Evolutionary conservation across 1,140 invertebrate genomes (phyloP).

Genomic region (Gryon sp.): DNA sequence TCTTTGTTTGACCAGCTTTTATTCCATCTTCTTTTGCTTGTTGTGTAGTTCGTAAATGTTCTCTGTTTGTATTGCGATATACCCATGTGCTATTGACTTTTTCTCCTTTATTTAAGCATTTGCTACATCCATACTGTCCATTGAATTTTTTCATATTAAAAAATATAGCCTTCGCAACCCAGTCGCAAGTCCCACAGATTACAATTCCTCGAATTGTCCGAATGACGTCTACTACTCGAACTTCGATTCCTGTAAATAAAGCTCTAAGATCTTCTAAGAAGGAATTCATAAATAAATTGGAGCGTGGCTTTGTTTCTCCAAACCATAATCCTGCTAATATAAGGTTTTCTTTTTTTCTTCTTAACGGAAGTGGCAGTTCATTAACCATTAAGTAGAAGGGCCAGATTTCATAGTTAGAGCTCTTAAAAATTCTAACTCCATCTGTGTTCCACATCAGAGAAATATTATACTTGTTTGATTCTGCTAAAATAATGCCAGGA

Average conservation of each 20-base stretch:
- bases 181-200: constrained; percentile 2
- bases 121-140: constrained; percentile 13
- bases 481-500: constrained; percentile 17
- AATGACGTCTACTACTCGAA: too few species aligned
- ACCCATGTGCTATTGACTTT: too few species aligned
- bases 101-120: neutral
- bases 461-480: constrained; percentile 22
- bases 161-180: constrained; percentile 4
- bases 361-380: too few species aligned
- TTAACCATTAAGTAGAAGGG: too few species aligned
- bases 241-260: neutral
- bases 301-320: too few species aligned
- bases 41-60: too few species aligned
- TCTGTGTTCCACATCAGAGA: constrained; percentile 50
- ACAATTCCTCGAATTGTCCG: neutral
- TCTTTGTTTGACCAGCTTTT: constrained; percentile 20
- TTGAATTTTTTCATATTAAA: constrained; percentile 9
- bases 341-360: too few species aligned
- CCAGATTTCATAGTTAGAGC: too few species aligned
- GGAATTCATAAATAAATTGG: too few species aligned
- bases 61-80: constrained; percentile 2
- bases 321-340: too few species aligned
- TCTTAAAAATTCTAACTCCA: too few species aligned
- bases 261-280: too few species aligned
- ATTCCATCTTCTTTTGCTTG: constrained; percentile 1